Conservation (phyloP, 2,113 vertebrate genomes). For the Megaleporinus macrocephalus region DNA sequence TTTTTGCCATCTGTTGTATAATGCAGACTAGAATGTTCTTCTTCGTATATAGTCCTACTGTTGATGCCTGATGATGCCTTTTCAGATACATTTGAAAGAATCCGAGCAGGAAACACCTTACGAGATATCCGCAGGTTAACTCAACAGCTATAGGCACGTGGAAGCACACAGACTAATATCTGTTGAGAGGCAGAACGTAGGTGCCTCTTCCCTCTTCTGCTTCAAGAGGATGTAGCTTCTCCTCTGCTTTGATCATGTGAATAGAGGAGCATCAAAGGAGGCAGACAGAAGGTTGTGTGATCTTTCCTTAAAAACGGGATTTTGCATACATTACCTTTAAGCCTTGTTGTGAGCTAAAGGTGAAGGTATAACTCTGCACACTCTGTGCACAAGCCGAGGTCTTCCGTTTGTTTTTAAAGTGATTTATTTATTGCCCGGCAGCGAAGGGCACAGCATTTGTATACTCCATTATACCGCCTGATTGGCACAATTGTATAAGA, state of each 20-base stretch:
- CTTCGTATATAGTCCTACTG: background rate
- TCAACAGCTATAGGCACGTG: background rate
- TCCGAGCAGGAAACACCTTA: background rate
- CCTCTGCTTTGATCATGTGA: constrained; percentile 49
- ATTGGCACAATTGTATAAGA: background rate
- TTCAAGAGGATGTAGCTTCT: constrained; percentile 21
- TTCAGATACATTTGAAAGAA: background rate
- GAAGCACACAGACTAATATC: constrained; percentile 27
- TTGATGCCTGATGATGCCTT: background rate
- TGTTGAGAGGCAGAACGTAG: constrained; percentile 26
- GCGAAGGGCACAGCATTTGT: background rate
- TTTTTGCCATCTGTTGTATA: too few relatives aligned
- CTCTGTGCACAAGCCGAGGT: background rate
- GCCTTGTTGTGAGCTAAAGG: constrained; percentile 2
- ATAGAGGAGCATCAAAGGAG: constrained; percentile 41
- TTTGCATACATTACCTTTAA: constrained; percentile 49
- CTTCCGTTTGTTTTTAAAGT: constrained; percentile 8
- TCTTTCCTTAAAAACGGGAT: constrained; percentile 33
- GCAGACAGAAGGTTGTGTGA: constrained; percentile 24
- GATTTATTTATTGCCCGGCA: constrained; percentile 1
- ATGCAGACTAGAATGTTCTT: too few relatives aligned
- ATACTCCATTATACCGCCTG: background rate
- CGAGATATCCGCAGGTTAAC: background rate
- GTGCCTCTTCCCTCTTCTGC: constrained; percentile 23
- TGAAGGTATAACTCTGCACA: background rate